Percentiles rank a stretch among this genome's conserved stretches.
Conservation (phyloP, 1,140 invertebrate genomes). For the Frieseomelitta varia region DNA sequence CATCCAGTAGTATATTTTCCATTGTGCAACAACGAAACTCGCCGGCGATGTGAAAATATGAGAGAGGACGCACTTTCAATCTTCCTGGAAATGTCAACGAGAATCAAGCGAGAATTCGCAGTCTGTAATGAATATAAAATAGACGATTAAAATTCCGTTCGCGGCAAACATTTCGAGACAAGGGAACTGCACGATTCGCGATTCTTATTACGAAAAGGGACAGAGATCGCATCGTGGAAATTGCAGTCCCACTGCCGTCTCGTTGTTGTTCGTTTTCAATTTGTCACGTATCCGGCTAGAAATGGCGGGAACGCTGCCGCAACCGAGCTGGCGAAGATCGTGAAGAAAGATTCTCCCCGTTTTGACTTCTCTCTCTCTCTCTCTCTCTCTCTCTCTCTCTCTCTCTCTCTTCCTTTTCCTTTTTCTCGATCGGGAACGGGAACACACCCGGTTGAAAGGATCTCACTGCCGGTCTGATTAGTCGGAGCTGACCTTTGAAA, state of each 20-base stretch:
- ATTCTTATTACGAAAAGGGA: constrained; percentile 4
- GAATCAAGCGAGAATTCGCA: background rate
- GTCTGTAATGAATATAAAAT: background rate
- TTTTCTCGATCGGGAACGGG: background rate
- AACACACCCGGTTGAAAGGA: constrained; percentile 1
- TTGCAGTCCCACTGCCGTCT: background rate
- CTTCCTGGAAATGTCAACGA: background rate
- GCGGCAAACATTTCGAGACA: background rate
- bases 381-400: too few relatives aligned
- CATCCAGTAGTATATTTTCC: too few relatives aligned
- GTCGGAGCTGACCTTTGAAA: constrained; percentile 26
- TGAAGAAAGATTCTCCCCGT: background rate
- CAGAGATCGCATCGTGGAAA: background rate
- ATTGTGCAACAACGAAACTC: background rate
- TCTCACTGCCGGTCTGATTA: constrained; percentile 7
- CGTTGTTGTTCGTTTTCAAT: constrained; percentile 26
- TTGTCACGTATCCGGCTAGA: background rate
- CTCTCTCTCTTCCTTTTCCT: too few relatives aligned
- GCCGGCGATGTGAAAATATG: background rate
- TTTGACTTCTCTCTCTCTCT: too few relatives aligned
- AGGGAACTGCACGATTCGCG: background rate
- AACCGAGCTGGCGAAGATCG: background rate
- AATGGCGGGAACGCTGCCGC: background rate
- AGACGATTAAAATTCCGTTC: constrained; percentile 3
- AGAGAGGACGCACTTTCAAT: background rate